Conservation (phyloP, 2,113 vertebrate genomes). For the Mirza zaza region DNA sequence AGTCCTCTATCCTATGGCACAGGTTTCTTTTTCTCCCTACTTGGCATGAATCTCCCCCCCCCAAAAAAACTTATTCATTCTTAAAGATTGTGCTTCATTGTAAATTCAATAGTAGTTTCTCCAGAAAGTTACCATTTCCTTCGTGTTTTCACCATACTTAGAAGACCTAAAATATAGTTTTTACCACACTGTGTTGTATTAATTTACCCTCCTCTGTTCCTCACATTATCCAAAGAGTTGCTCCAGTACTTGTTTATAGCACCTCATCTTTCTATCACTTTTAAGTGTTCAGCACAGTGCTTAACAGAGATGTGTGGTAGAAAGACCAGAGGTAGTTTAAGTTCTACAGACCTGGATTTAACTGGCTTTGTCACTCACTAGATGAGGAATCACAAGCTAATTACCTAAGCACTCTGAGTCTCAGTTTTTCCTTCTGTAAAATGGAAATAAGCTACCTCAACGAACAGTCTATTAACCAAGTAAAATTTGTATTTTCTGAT, state of each 20-base stretch:
- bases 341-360: not conserved
- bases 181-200: not conserved
- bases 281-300: not conserved
- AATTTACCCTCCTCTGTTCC: not conserved
- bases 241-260: not conserved
- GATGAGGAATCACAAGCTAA: not conserved
- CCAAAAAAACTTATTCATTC: not conserved
- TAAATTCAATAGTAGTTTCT: conserved; percentile 28
- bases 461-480: not conserved
- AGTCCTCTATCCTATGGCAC: not conserved
- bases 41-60: not conserved
- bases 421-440: conserved; percentile 15
- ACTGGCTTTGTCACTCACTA: not conserved
- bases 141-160: not conserved
- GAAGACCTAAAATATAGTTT: not conserved
- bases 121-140: not conserved
- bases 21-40: not conserved
- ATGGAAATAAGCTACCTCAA: not conserved
- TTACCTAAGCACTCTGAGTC: not conserved
- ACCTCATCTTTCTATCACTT: not conserved
- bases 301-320: not conserved
- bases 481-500: not conserved
- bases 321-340: not conserved
- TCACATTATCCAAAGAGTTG: not conserved
- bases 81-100: not conserved